A percentile compares a stretch with the other conserved stretches of the same genome.
Evolutionary conservation across 2,797 vertebrate genomes (phyloP).

Genomic region (Danio choprae): DNA sequence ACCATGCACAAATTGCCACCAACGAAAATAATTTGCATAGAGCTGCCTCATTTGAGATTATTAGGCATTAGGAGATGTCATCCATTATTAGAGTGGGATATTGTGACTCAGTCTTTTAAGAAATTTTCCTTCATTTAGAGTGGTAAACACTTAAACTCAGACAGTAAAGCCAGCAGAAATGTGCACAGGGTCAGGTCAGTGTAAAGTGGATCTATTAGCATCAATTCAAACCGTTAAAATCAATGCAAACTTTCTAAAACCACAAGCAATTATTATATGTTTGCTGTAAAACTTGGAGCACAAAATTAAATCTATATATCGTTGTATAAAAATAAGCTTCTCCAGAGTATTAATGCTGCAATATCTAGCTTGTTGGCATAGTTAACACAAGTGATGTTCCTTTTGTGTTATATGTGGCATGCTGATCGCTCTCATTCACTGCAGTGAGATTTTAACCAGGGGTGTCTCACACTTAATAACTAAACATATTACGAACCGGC

Average conservation of each 20-base stretch:
- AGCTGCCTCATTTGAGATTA: slow-evolving; percentile 51
- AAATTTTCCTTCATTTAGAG: slow-evolving; percentile 19
- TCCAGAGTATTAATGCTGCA: background rate
- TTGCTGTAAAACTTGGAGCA: background rate
- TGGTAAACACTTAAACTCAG: slow-evolving; percentile 16
- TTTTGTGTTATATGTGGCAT: background rate
- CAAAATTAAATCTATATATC: slow-evolving; percentile 1
- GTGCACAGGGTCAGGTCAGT: background rate
- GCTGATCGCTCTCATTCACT: background rate
- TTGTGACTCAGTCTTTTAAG: slow-evolving; percentile 30
- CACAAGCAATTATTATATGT: background rate
- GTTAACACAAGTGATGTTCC: background rate
- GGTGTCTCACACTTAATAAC: background rate
- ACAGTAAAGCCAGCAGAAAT: slow-evolving; percentile 26
- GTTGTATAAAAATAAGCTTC: background rate
- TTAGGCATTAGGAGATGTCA: slow-evolving; percentile 43
- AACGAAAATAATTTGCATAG: slow-evolving; percentile 40
- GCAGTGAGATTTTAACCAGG: background rate
- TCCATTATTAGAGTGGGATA: slow-evolving; percentile 35
- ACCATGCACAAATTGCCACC: slow-evolving; percentile 42
- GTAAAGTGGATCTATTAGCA: background rate
- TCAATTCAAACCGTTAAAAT: slow-evolving; percentile 10
- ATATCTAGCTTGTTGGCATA: slow-evolving; percentile 2
- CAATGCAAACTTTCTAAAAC: slow-evolving; percentile 22
- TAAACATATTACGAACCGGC: too few relatives aligned